These are phyloP conservation scores for Aspidiotus rigidus DNA, from an alignment of 2,888 invertebrate species.

Conservation along the genomic window DNA sequence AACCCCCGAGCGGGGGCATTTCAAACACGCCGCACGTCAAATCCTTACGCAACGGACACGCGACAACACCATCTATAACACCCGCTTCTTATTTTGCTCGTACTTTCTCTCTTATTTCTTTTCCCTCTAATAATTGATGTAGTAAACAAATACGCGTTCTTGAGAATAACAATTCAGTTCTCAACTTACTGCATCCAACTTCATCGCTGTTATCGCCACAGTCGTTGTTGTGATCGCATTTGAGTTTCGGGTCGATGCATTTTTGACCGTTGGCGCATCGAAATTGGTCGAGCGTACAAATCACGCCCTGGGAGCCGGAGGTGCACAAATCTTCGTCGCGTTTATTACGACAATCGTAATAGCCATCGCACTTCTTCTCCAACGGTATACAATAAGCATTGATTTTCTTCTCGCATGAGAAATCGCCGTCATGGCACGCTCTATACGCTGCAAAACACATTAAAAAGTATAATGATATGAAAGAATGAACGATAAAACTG, in stretches of 20 bases:
- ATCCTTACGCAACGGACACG: too few relatives aligned
- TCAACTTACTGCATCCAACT: constrained; percentile 69
- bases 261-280: constrained; percentile 69
- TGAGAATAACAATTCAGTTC: too few relatives aligned
- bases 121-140: too few relatives aligned
- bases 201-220: constrained; percentile 88
- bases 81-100: too few relatives aligned
- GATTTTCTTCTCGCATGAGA: constrained; percentile 64
- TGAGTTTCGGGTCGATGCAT: constrained; percentile 66
- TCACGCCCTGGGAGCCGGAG: constrained; percentile 43
- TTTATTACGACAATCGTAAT: constrained; percentile 75
- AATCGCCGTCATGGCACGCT: constrained; percentile 76
- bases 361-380: constrained; percentile 84
- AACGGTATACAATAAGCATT: constrained; percentile 77
- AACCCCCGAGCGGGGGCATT: too few relatives aligned
- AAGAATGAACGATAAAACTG: too few relatives aligned
- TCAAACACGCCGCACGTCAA: too few relatives aligned
- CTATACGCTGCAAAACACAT: constrained; percentile 58
- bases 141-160: too few relatives aligned
- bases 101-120: too few relatives aligned
- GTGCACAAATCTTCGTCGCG: constrained; percentile 69
- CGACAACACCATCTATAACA: too few relatives aligned
- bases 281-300: constrained; percentile 74
- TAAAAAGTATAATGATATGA: too few relatives aligned
- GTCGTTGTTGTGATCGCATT: constrained; percentile 83